These are phyloP conservation scores for Brienomyrus longianalis DNA, from an alignment of 2,113 vertebrate species.

Conservation along the genomic window DNA sequence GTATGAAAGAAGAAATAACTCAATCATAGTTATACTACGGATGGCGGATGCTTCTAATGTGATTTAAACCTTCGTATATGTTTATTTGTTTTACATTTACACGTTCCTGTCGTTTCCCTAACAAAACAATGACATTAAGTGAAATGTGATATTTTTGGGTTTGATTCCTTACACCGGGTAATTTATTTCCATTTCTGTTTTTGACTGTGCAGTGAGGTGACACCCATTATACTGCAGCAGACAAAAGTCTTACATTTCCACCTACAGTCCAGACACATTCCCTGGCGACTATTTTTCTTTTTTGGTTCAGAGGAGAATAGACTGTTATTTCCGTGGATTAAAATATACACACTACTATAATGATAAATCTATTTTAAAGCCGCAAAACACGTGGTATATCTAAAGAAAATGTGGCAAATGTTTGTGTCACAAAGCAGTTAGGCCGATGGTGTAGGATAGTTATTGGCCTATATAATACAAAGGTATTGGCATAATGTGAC, in stretches of 20 bases:
- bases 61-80: background rate
- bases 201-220: background rate
- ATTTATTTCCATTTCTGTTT: background rate
- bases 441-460: background rate
- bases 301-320: background rate
- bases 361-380: background rate
- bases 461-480: background rate
- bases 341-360: background rate
- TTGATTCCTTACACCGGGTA: background rate
- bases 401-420: background rate
- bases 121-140: background rate
- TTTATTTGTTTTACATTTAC: background rate
- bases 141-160: slow-evolving; percentile 1
- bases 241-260: background rate
- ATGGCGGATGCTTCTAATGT: background rate
- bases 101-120: background rate
- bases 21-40: background rate
- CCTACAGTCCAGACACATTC: background rate
- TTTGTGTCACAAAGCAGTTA: background rate
- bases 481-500: background rate
- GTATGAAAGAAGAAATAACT: background rate
- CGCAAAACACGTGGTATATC: background rate
- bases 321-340: background rate
- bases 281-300: background rate
- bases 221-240: background rate